Evolutionary conservation across 2,113 vertebrate genomes (phyloP), one percentile per base, ranked within the genome.

Genomic region (Poecilia latipinna): DNA sequence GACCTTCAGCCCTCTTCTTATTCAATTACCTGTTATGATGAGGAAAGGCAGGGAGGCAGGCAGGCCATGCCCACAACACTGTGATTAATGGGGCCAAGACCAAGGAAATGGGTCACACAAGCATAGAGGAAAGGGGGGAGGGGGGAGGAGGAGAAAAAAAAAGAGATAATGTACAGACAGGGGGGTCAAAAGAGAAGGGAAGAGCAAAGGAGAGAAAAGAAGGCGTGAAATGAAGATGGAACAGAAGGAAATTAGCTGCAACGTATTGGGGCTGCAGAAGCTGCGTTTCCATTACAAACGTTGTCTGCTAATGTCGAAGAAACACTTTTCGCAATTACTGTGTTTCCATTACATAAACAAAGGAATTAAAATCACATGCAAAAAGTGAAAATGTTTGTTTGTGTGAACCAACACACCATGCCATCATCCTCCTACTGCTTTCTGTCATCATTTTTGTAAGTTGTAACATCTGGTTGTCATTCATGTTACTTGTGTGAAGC

Each of bases 11-110:
- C 65, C 75, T 74, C 81, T 54, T 76, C 82, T 78, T 76, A 90
- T 93, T 91, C 90, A 93, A 93, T 94, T 92, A 92, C 82, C 70
- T 76, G 65, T 76, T 83, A 80, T 85, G 88, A 93, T 92, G 90
- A 92, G 82, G 79, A 86, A 79, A 84, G 75, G 84, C 83, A 83
- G 75, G 39, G 69, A 79, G 61, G 70, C 32, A 44, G 83, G 61
- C 61, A 8, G 79, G 79, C 82, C 77, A 31, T 57, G 39, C 72
- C 87, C 84, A 87, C 75, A 66, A 67, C 70, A 26, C 74, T 48
- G 82, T 94, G 94, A 95, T 94, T 86, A 93, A 95, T 94, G 89
- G 82, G 81, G 80, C 82, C 57, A 44, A 68, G 72, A 73, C 61
- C 71, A 44, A 72, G 66, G 83, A 95, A 93, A 77, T 94, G 88